Evolutionary conservation across 2,888 invertebrate genomes (phyloP), one percentile per base, ranked within the genome.

Genomic region (Malthinus flaveolus): DNA sequence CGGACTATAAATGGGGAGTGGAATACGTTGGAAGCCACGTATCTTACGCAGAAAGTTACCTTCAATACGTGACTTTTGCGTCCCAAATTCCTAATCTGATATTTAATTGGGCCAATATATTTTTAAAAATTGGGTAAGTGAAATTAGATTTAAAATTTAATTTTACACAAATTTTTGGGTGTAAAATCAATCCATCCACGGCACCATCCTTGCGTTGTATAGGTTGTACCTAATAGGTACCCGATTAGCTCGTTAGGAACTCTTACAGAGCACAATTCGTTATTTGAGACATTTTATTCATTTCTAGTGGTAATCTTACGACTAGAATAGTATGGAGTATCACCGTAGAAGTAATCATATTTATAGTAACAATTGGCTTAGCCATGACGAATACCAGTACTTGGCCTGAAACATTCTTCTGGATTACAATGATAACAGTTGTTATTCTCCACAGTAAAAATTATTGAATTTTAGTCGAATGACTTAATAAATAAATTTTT

Each of bases 51-150:
- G 79, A 80, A 1, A 87, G 93, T 76, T 98, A 96, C 78, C 82
- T 96, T 78, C 83, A 88, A 39, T 95, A 92, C 73, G 80, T 97
- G 44, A 92, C 92, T 10, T 90, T 97, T 76, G 91, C 93, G 1
- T 83, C 94, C 0, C 98, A 99, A 83, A 84, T 97, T 70, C 98
- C 99, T 32, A 98, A 97, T 80, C 84, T 98, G 32, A 68, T 94
- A 49, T 96, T 98, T 81, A 97, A 93, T 78, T 95, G 94, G 90
- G 78, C 94, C 68, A 98, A 97, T 78, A 86, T 97, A 66, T 97
- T 97, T 78, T 83, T 93, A 65, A 88, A 88, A 74, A 81, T 95
- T 57, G 90, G 93, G 95, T 95, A 79, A 83, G 87, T 59, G 15
- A 15, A 8, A 44, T 23, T 23, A 2, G n/a, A n/a, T 23, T 23